Evolutionary conservation across 2,797 vertebrate genomes (phyloP).

Genomic region (Paguma larvata): DNA sequence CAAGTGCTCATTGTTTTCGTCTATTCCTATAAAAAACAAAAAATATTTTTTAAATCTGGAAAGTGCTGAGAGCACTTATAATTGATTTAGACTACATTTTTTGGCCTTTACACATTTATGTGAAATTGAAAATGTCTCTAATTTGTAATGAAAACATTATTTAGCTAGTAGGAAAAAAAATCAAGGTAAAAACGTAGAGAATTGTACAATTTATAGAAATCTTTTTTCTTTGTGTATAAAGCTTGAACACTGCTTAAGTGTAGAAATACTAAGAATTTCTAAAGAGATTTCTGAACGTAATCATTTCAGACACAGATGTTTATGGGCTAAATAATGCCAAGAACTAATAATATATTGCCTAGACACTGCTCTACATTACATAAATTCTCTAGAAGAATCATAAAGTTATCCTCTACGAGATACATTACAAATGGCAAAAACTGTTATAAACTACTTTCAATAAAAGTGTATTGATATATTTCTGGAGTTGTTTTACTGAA

Average conservation of each 20-base stretch:
- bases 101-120: constrained; percentile 43
- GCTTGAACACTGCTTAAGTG: neutral
- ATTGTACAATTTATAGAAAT: neutral
- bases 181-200: constrained; percentile 31
- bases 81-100: constrained; percentile 48
- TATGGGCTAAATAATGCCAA: neutral
- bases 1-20: neutral
- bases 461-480: neutral
- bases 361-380: neutral
- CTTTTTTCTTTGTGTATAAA: neutral
- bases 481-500: constrained; percentile 50
- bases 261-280: constrained; percentile 41
- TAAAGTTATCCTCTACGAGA: neutral
- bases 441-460: constrained; percentile 31
- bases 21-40: neutral
- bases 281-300: constrained; percentile 14
- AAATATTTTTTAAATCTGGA: constrained; percentile 21
- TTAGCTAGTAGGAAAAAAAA: constrained; percentile 45
- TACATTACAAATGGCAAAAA: constrained; percentile 5
- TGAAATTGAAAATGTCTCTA: constrained; percentile 23
- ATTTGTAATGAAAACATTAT: constrained; percentile 61
- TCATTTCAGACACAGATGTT: constrained; percentile 7
- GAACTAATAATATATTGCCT: neutral
- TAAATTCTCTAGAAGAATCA: constrained; percentile 39
- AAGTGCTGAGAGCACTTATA: neutral